Percentiles rank a stretch among this genome's conserved stretches.
Evolutionary conservation across 2,797 vertebrate genomes (phyloP).

Genomic region (Lagocephalus sceleratus): DNA sequence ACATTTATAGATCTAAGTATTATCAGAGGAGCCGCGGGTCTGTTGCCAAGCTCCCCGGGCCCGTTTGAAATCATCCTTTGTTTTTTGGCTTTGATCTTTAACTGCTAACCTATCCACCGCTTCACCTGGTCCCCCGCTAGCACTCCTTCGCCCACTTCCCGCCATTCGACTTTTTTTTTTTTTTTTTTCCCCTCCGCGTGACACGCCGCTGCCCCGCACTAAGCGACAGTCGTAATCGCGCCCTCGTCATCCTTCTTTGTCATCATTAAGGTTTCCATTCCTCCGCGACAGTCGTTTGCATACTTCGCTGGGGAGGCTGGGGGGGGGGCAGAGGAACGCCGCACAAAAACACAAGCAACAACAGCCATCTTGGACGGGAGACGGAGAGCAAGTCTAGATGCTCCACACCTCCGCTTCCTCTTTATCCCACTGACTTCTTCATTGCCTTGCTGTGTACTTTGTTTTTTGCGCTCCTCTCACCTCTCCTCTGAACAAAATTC

Average conservation of each 20-base stretch:
- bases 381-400: conserved; percentile 37
- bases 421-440: conserved; percentile 30
- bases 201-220: conserved; percentile 54
- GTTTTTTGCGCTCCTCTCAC: conserved; percentile 8
- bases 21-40: conserved; percentile 73
- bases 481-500: conserved; percentile 1
- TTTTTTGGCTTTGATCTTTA: conserved; percentile 81
- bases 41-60: conserved; percentile 71
- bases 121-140: conserved; percentile 68
- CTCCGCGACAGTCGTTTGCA: conserved; percentile 64
- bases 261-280: conserved; percentile 54
- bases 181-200: too few species aligned
- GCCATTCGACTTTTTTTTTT: conserved; percentile 59
- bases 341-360: conserved; percentile 36
- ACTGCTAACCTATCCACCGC: conserved; percentile 74
- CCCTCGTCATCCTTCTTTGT: conserved; percentile 38
- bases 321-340: conserved; percentile 27
- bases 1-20: conserved; percentile 83
- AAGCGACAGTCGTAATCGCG: conserved; percentile 59
- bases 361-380: conserved; percentile 37
- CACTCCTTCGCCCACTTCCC: conserved; percentile 56
- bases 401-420: conserved; percentile 15
- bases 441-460: conserved; percentile 19
- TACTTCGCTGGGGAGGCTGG: conserved; percentile 49
- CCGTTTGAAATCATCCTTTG: conserved; percentile 74